phyloP scores from a whole-genome alignment of 1,140 invertebrate genomes.

The Archegozetes longisetosus region DNA sequence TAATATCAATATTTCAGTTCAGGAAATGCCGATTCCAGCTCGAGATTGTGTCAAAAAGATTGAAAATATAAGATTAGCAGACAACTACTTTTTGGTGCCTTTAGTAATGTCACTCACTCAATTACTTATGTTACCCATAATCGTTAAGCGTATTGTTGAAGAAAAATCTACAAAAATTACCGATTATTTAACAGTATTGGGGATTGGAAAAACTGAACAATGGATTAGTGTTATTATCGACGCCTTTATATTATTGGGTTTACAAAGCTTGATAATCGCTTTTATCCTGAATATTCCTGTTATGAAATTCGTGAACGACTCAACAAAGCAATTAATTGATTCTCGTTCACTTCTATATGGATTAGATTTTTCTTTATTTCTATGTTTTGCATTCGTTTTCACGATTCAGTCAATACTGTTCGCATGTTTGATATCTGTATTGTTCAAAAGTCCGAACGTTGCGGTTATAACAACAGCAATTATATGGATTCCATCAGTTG shows the following conservation, averaged over 20 bases:
- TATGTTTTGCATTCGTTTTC: not conserved
- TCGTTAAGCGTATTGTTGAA: not conserved
- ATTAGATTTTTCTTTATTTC: not conserved
- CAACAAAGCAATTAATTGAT: too few relatives aligned
- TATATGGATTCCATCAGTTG: not conserved
- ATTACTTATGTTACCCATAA: not conserved
- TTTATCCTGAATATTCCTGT: not conserved
- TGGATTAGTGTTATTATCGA: not conserved
- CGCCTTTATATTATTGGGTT: not conserved
- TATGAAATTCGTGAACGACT: not conserved
- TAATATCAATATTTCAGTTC: not conserved
- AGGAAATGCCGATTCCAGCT: not conserved
- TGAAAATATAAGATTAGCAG: constrained; percentile 18
- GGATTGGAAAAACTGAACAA: not conserved
- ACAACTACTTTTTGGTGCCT: constrained; percentile 20
- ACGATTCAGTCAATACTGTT: not conserved
- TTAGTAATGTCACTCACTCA: constrained; percentile 17
- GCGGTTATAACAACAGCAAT: not conserved
- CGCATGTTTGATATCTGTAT: not conserved
- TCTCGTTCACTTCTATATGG: not conserved
- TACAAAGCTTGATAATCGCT: not conserved
- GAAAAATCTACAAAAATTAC: not conserved
- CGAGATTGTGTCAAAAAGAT: too few relatives aligned
- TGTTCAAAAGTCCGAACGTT: not conserved
- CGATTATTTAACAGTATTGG: not conserved